Base-by-base conservation (phyloP, 2,113 vertebrate genomes). In the Toxostoma redivivum region DNA sequence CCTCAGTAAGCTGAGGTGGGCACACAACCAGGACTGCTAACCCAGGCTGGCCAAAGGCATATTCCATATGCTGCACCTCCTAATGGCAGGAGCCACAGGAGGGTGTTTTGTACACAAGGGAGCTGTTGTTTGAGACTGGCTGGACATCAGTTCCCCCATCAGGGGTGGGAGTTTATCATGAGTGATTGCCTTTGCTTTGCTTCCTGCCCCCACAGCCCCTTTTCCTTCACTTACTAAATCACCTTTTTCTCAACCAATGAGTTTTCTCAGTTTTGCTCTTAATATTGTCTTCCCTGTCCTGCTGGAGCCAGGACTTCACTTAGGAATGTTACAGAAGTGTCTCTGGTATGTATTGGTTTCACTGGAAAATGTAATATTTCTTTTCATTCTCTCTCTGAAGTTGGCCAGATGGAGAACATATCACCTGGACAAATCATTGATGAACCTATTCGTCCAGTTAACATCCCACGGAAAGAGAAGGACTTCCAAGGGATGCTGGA, bases 401-500 rank as follows among this genome's bases (percentile, higher is more conserved):
- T 98, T 81, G 97, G 97, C 57, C 98, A 98, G 92, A 98, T 98
- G 96, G 98, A 98, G 96, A 99, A 98, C 37, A 98, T 99, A 54
- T 99, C 99, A 42, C 99, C 99, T 15, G 99, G 99, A 78, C 99
- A 99, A 97, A 99, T 98, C 92, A 98, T 99, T n/a, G 99, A 99
- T 2, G 99, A 99, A 85, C 99, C 99, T 5, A 99, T 99, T 81
- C 99, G 98, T 86, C 99, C 99, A 2, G 99, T 99, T 73, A 99
- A 99, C 97, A 99, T 99, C 93, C 99, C 99, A n/a, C 98, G 99
- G 92, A 98, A 99, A 81, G 99, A 99, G 95, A 99, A 99, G 93
- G 99, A 99, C 94, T 99, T 99, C 98, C 99, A 99, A 87, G 99
- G 99, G 79, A 99, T 99, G 99, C 92, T 99, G 96, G 99, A 99